phyloP scores from a whole-genome alignment of 1,140 invertebrate genomes.

The Drosophila navojoa region DNA sequence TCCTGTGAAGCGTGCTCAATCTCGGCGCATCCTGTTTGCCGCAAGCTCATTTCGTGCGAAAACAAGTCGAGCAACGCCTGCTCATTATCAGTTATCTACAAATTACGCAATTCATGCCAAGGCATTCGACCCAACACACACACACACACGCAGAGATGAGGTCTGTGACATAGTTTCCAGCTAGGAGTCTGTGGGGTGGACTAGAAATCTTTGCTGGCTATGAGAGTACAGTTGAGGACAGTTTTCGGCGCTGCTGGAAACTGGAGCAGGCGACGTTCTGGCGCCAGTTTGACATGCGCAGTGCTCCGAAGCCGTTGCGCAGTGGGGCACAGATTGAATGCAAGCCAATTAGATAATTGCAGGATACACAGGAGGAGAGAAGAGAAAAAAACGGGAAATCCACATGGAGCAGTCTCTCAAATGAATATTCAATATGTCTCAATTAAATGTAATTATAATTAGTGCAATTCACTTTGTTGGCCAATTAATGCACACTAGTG shows the following conservation, averaged over 20 bases:
- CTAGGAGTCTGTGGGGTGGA: background rate
- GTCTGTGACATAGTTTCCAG: slow-evolving; percentile 68
- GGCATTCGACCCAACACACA: slow-evolving; percentile 10
- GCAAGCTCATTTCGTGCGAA: slow-evolving; percentile 22
- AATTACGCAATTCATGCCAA: slow-evolving; percentile 71
- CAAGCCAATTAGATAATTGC: slow-evolving; percentile 71
- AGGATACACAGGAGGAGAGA: slow-evolving; percentile 35
- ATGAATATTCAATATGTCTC: slow-evolving; percentile 3
- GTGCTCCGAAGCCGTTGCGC: slow-evolving; percentile 22
- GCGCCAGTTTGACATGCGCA: slow-evolving; percentile 79
- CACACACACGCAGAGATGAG: slow-evolving; percentile 25
- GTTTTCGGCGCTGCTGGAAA: slow-evolving; percentile 51
- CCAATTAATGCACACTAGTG: slow-evolving; percentile 13
- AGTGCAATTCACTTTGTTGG: background rate
- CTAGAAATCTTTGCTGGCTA: slow-evolving; percentile 25
- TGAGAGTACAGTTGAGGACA: slow-evolving; percentile 14
- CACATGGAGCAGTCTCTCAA: background rate
- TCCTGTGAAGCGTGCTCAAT: slow-evolving; percentile 57
- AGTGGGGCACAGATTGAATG: slow-evolving; percentile 48
- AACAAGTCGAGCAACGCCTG: slow-evolving; percentile 29
- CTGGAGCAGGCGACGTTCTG: slow-evolving; percentile 75
- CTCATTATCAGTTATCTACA: slow-evolving; percentile 66
- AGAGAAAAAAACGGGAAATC: background rate
- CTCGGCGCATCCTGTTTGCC: slow-evolving; percentile 62
- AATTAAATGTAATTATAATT: slow-evolving; percentile 28